Evolutionary conservation across 2,113 vertebrate genomes (phyloP).

Genomic region (Gnathonemus longibarbis): DNA sequence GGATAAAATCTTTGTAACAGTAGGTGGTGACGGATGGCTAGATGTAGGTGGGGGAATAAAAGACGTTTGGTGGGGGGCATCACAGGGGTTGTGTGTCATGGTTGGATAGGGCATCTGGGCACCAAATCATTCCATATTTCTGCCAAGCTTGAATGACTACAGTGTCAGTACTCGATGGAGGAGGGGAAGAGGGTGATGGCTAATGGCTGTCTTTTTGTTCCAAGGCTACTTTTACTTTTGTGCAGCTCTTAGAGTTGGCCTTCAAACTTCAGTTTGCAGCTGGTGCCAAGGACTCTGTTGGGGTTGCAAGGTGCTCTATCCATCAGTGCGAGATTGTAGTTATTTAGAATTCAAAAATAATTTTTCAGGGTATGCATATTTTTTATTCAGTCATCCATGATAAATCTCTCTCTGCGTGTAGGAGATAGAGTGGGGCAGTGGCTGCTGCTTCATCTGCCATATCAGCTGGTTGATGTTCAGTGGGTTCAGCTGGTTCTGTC

Average conservation of each 20-base stretch:
- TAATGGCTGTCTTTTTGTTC: background rate
- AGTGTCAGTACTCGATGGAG: background rate
- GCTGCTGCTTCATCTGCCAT: background rate
- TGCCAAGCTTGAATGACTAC: background rate
- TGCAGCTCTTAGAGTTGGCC: background rate
- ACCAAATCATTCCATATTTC: background rate
- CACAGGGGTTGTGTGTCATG: background rate
- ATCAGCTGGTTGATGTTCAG: background rate
- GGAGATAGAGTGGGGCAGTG: background rate
- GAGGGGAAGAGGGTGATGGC: background rate
- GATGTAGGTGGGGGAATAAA: background rate
- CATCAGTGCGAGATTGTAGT: background rate
- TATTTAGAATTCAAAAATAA: background rate
- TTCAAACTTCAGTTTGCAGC: background rate
- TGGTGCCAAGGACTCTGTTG: background rate
- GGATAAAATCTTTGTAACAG: background rate
- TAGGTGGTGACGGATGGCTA: background rate
- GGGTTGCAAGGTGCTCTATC: background rate
- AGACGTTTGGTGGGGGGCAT: background rate
- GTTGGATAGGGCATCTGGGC: background rate
- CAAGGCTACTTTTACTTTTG: background rate
- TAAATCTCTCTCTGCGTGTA: background rate
- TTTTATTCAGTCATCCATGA: background rate
- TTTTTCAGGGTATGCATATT: background rate
- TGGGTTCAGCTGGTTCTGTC: background rate